Base-by-base conservation (phyloP, 1,140 invertebrate species). In the Drosophila mojavensis region DNA sequence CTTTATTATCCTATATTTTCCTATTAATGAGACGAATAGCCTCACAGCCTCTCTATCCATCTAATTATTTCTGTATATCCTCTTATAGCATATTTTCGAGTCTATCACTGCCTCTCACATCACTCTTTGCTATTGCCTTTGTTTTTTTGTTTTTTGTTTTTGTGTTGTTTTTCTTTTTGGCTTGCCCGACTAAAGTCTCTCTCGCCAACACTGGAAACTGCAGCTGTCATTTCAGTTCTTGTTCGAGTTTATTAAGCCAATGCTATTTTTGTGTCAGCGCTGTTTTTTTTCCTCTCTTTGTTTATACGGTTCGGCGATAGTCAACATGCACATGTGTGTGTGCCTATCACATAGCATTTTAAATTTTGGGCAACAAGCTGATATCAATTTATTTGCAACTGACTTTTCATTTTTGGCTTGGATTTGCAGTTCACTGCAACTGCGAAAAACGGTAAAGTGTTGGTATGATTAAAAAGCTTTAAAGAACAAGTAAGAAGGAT, bases 231-330 rank as follows among this genome's bases (percentile, higher is more conserved):
- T 67, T 48, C 50, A 48, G 48, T 45, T 51, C 65, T 53, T 66
- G 48, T 61, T 70, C 45, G 56, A 70, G 66, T 75, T 70, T 70
- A 75, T 75, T 75, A 75, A 70, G 72, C 67, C 72, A 75, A 75
- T 70, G 67, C 72, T 36, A 62, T 59, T 75, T 70, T 64, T 30
- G 58, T 75, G 72, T 75, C 66, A 70, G 54, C 67, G n/a, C n/a
- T 13, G 28, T 39, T 45, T 55, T 36, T 36, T 48, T 58, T 24
- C 11, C 62, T n/a, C 24, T 26, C 30, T 53, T 24, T 30, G n/a
- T 43, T 51, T 30, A 36, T 69, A 26, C 65, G 36, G 33, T 55
- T 26, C 36, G 60, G 56, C 64, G 20, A 50, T 41, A 26, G 60
- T 62, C 64, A 11, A 50, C 24, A 17, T 9, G 11, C 17, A 15